Conservation (phyloP, 2,113 vertebrate species). For the Otis tarda region DNA sequence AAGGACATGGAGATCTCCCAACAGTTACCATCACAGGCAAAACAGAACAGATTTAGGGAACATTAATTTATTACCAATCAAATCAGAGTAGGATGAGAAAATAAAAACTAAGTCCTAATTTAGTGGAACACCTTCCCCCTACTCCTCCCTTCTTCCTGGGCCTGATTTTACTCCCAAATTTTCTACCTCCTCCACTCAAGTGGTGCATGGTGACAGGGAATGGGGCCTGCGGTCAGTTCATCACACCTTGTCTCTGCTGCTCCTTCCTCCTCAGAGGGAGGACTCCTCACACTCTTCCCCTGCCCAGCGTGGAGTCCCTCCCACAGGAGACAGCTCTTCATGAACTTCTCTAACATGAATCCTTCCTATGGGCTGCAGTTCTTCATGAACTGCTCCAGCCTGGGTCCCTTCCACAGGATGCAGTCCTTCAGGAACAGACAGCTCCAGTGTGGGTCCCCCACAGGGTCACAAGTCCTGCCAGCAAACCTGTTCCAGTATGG, state of each 20-base stretch:
- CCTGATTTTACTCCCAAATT: neutral
- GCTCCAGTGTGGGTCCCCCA: neutral
- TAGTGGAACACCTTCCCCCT: neutral
- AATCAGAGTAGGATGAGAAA: neutral
- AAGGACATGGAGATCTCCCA: neutral
- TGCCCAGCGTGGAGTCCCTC: neutral
- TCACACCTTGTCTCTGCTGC: accelerated
- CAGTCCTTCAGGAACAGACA: neutral
- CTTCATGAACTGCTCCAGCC: neutral
- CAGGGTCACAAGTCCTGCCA: neutral
- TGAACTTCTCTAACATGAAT: neutral
- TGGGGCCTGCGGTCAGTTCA: neutral
- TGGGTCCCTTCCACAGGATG: neutral
- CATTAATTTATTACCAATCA: neutral
- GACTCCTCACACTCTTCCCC: neutral
- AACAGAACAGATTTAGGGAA: neutral
- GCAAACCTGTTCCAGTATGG: neutral
- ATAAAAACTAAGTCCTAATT: neutral
- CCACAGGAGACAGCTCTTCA: neutral
- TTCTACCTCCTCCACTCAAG: neutral
- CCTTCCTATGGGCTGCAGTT: neutral
- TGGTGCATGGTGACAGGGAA: neutral
- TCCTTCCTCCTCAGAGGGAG: neutral
- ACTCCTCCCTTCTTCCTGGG: neutral
- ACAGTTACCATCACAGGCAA: accelerated